Evolutionary conservation across 2,113 vertebrate genomes (phyloP), one percentile per base, ranked within the genome.

Genomic region (Etheostoma spectabile): DNA sequence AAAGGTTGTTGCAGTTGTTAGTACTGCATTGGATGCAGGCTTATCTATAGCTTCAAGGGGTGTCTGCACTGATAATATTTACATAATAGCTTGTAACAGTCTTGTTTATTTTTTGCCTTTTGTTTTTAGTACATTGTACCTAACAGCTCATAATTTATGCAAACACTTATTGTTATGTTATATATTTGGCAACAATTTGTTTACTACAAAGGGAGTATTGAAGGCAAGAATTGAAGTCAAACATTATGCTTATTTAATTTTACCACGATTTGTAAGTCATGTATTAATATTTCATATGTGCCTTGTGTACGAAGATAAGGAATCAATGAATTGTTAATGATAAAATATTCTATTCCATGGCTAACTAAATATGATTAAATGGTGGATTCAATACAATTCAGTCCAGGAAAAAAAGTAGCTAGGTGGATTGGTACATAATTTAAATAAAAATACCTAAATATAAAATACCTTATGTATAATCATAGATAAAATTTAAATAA

Each of bases 1-100:
- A 57, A 57, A 83, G 62, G 57, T 22, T 52, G 4, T 52, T 55
- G 24, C 8, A 67, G 27, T 79, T 51, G 19, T 45, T 48, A 45
- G 24, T n/a, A 6, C 53, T 13, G 22, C 38, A 10, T 46, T 4
- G 2, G 18, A 13, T 21, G 21, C 51, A 56, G 49, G 21, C 19
- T n/a, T n/a, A 22, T 42, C 18, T 66, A 21, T 3, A 53, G 13
- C 49, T 69, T 13, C 33, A 49, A 3, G 16, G 27, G n/a, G 12
- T 11, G 27, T 60, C 6, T 24, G n/a, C n/a, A 64, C 5, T 46
- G 24, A 12, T 49, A 24, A 35, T 12, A 49, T 33, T 21, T 24
- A 46, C 38, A 42, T 12, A 51, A 8, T 24, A 5, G 22, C 33
- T 8, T 45, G 22, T 27, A 52, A 63, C 8, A 24, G 48, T 33